A percentile compares a stretch with the other conserved stretches of the same genome.
These are phyloP conservation scores for Pyrrhosoma nymphula DNA, from an alignment of 2,888 invertebrate genomes.

Conservation along the genomic window DNA sequence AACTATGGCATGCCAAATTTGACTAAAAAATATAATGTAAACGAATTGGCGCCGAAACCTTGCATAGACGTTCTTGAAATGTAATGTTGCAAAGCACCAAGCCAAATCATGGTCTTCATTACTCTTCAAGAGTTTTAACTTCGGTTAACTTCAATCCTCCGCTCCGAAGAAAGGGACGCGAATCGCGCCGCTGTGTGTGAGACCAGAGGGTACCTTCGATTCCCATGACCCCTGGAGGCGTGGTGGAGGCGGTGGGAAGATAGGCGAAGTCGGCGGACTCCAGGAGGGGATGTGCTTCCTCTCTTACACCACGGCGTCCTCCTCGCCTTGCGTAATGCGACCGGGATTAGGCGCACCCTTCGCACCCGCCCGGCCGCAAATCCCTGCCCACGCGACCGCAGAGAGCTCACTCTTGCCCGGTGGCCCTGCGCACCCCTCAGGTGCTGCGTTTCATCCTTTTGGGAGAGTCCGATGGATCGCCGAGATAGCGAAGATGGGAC, in stretches of 20 bases:
- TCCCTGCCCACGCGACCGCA: slow-evolving; percentile 29
- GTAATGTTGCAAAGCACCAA: too few relatives aligned
- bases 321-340: not conserved
- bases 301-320: not conserved
- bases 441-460: not conserved
- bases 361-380: not conserved
- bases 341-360: not conserved
- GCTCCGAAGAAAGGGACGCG: too few relatives aligned
- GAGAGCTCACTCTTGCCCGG: not conserved
- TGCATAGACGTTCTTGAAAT: too few relatives aligned
- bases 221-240: slow-evolving; percentile 34
- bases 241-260: not conserved
- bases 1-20: too few relatives aligned
- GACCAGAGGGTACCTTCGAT: not conserved
- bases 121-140: not conserved
- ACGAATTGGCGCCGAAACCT: too few relatives aligned
- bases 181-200: not conserved
- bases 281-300: not conserved
- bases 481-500: slow-evolving; percentile 12
- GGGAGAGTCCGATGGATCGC: not conserved
- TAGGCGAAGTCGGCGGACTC: not conserved
- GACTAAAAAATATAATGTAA: too few relatives aligned
- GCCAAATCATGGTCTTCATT: not conserved
- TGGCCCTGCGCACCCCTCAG: not conserved
- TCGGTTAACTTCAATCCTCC: too few relatives aligned